phyloP scores from a whole-genome alignment of 1,140 invertebrate genomes.

The Lepidostoma basale region DNA sequence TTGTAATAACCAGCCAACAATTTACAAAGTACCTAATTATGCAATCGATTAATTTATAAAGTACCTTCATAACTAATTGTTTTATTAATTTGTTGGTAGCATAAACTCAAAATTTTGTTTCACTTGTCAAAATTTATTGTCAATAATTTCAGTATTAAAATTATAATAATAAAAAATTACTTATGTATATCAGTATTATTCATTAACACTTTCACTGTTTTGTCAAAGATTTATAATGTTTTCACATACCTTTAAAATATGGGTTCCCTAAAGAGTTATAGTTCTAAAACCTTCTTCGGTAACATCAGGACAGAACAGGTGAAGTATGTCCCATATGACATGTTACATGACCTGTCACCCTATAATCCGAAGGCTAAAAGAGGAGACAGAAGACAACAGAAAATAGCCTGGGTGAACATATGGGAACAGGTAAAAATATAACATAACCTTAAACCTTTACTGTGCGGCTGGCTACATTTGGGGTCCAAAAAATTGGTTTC shows the following conservation, averaged over 20 bases:
- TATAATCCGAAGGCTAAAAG: conserved; percentile 25
- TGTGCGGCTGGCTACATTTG: too few species aligned
- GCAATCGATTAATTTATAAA: too few species aligned
- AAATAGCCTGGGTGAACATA: conserved; percentile 20
- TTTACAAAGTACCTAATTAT: too few species aligned
- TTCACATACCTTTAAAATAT: background rate
- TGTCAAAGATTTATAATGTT: background rate
- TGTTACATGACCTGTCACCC: background rate
- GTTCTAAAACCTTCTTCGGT: conserved; percentile 9
- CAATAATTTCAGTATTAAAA: background rate
- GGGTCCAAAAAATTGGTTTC: too few species aligned
- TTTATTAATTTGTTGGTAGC: background rate
- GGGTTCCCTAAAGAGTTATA: background rate
- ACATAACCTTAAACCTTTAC: background rate
- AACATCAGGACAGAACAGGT: background rate
- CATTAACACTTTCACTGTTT: background rate
- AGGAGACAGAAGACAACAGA: conserved; percentile 18
- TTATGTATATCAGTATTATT: background rate
- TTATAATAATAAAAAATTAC: background rate
- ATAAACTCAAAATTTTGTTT: background rate
- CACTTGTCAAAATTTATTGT: background rate
- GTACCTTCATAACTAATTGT: background rate
- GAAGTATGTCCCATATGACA: conserved; percentile 1
- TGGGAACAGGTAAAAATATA: conserved; percentile 23
- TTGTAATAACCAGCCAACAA: too few species aligned